Evolutionary conservation across 1,140 invertebrate species (phyloP), one percentile per base, ranked within the genome.

Genomic region (Anastrepha ludens): DNA sequence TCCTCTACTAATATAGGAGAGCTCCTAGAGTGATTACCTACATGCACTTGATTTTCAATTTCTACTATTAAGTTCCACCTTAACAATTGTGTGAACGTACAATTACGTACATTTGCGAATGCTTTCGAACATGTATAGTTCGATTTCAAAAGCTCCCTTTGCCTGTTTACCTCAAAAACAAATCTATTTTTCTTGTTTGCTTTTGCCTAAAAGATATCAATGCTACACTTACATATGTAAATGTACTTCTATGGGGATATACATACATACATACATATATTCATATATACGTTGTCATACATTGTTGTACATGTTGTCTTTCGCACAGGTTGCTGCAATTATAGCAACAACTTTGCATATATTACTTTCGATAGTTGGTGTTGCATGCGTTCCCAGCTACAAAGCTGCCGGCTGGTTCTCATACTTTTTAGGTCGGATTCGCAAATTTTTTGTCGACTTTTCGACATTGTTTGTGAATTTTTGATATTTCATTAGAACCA

Each of bases 401-500:
- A 78, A 50, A 2, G 47, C 47, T 81, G 44, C 47, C 47, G 13
- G 74, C 44, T 78, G 74, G 0, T 74, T 74, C 44, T 44, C 44
- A 17, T 44, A 13, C 13, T 74, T 81, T 55, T 81, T 74, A 6
- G 70, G 70, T 15, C 17, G 74, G 13, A 47, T 81, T 81, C 13
- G 9, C 2, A 5, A 67, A 39, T 67, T 67, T 67, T 20, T 67
- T 67, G 74, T 81, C 17, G 74, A n/a, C 20, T 50, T 78, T 81
- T 55, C 17, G 44, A 17, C 67, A 74, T 74, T 81, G 70, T 74
- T 74, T 74, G 74, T 58, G 15, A 81, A 50, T 81, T 81, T 58
- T 81, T 81, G 74, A 81, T 81, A 74, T 81, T 81, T 81, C 74
- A 81, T 81, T 81, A 81, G 44, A 11, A n/a, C 11, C 20, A 55